Evolutionary conservation across 1,140 invertebrate genomes (phyloP), one percentile per base, ranked within the genome.

Genomic region (Leptopilina boulardi): DNA sequence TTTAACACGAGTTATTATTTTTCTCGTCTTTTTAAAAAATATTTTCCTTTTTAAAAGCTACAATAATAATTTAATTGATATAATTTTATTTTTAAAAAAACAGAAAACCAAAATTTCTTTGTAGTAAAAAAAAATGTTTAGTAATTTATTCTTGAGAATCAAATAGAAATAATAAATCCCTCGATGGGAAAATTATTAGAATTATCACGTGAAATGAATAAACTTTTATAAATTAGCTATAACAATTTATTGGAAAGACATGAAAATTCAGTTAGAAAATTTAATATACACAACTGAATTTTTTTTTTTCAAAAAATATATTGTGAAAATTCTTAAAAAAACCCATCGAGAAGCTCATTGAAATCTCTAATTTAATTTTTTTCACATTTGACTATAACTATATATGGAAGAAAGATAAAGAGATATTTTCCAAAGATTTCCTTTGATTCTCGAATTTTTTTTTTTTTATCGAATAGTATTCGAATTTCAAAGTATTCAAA

Each of bases 291-390:
- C 19, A 9, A 21, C 54, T 56, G 54, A 56, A 42, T 42, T 42
- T 38, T 9, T 38, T n/a, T n/a, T n/a, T n/a, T 23, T 19, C 19
- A 10, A 23, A 66, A 66, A 26, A 30, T 66, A 26, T 26, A 26
- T 30, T 66, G 56, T 66, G 23, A 66, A 66, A 30, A 66, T 66
- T 66, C 56, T 66, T n/a, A n/a, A n/a, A n/a, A n/a, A 66, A 66
- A 26, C 23, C 56, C 56, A 66, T 66, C 56, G 56, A 26, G 19
- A 9, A 21, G 6, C n/a, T n/a, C 21, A 21, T 56, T 56, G 54
- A 19, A 56, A 56, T 23, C 54, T 56, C 54, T 56, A 15, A 66
- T 66, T 21, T 26, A 15, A 66, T 47, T 47, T 15, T 47, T 66
- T 30, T 66, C n/a, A n/a, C n/a, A n/a, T n/a, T 30, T 21, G 19